A percentile compares a stretch with the other conserved stretches of the same genome.
Evolutionary conservation across 2,797 vertebrate genomes (phyloP).

Genomic region (Scarus forsteni): DNA sequence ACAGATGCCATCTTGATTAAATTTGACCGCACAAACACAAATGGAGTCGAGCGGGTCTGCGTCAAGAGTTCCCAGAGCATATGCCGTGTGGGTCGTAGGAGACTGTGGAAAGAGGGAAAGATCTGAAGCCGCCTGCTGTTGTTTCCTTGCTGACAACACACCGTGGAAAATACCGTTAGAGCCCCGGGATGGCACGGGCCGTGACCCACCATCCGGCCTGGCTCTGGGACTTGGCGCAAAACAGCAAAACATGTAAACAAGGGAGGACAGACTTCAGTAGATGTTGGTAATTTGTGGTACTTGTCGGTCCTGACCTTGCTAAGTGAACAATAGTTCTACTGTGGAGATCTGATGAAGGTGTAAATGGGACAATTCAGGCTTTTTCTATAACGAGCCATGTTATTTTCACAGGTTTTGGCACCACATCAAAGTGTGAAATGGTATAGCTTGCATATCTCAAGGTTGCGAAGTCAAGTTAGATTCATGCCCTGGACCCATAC

Average conservation of each 20-base stretch:
- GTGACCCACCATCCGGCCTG: slow-evolving; percentile 59
- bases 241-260: slow-evolving; percentile 54
- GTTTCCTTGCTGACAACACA: slow-evolving; percentile 70
- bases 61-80: slow-evolving; percentile 81
- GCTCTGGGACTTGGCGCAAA: slow-evolving; percentile 26
- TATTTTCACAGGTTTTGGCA: slow-evolving; percentile 46
- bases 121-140: slow-evolving; percentile 72
- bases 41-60: slow-evolving; percentile 80
- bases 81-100: slow-evolving; percentile 76
- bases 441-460: slow-evolving; percentile 54
- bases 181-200: slow-evolving; percentile 30
- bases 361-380: slow-evolving; percentile 62
- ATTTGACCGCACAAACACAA: slow-evolving; percentile 88
- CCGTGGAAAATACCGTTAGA: slow-evolving; percentile 64
- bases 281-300: slow-evolving; percentile 25
- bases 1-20: slow-evolving; percentile 88
- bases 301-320: slow-evolving; percentile 64
- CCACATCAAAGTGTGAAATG: slow-evolving; percentile 66
- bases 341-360: slow-evolving; percentile 50
- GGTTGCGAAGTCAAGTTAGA: slow-evolving; percentile 71
- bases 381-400: slow-evolving; percentile 60
- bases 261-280: slow-evolving; percentile 9
- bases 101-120: slow-evolving; percentile 62
- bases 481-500: slow-evolving; percentile 61
- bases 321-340: slow-evolving; percentile 51